These are phyloP conservation scores for Pleuronectes platessa DNA, from an alignment of 2,113 vertebrate genomes.

Conservation along the genomic window DNA sequence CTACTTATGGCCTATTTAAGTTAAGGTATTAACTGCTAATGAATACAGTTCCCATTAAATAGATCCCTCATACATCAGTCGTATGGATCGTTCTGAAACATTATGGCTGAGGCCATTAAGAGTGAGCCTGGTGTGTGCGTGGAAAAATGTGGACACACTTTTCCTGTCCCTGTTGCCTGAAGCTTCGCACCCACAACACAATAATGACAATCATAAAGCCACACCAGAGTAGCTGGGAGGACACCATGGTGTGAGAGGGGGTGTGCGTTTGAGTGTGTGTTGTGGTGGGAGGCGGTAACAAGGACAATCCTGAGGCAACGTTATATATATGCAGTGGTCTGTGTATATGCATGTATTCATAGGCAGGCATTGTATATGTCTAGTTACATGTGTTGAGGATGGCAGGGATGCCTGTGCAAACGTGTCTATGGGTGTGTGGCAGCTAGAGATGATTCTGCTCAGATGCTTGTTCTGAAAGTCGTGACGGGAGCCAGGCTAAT, in stretches of 20 bases:
- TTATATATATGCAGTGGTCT: constrained; percentile 60
- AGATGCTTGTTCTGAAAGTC: constrained; percentile 87
- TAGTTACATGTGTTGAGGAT: background rate
- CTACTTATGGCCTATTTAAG: constrained; percentile 56
- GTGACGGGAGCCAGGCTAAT: constrained; percentile 98
- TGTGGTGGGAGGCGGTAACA: constrained; percentile 5
- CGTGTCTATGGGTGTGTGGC: constrained; percentile 64
- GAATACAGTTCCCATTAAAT: constrained; percentile 70
- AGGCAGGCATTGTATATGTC: constrained; percentile 6
- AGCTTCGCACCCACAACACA: constrained; percentile 55
- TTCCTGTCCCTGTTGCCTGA: constrained; percentile 38
- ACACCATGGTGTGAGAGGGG: constrained; percentile 1
- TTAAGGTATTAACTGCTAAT: constrained; percentile 73
- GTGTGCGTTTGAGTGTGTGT: constrained; percentile 13
- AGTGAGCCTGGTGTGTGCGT: constrained; percentile 12
- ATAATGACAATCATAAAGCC: constrained; percentile 54
- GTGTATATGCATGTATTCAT: constrained; percentile 5
- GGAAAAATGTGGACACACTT: constrained; percentile 8
- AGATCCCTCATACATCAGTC: constrained; percentile 59
- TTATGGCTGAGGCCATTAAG: constrained; percentile 59
- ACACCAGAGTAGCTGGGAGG: constrained; percentile 16
- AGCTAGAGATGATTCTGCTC: constrained; percentile 57
- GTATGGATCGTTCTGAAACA: constrained; percentile 56
- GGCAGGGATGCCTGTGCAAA: background rate
- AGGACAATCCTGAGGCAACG: constrained; percentile 87